Base-by-base conservation (phyloP, 2,113 vertebrate genomes). In the Ictalurus punctatus region DNA sequence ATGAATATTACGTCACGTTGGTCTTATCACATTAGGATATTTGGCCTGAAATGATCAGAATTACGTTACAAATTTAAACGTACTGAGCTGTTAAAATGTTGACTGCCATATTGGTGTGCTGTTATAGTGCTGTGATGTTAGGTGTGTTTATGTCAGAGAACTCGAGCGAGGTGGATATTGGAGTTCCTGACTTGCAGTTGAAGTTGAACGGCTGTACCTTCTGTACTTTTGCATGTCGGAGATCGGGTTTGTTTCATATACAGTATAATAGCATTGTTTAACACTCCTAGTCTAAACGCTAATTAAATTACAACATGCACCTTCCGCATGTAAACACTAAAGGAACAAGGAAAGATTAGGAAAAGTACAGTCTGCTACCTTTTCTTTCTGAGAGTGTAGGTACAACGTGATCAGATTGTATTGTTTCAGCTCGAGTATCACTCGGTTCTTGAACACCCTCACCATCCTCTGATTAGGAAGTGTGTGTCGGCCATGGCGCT, bases 401-500 rank as follows among this genome's bases (percentile, higher is more conserved):
- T 19, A 73, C 40, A 74, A 40, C 4, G 37, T 12, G 65, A 78
- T 76, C 73, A 37, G 80, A 37, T 23, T 4, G 3, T 37, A 23
- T 23, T 21, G 56, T 23, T 59, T 30, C 1, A 61, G 80, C 3
- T 80, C 2, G 27, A 80, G 14, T 27, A 76, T 25, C 73, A 52
- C 44, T 30, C n/a, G 7, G 79, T 58, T 82, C 54, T 59, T 21
- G 6, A 21, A 37, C 67, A 52, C n/a, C 6, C 84, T 37, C 52
- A 23, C 74, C 69, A 19, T 69, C 86, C 7, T 80, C 44, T 90
- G 54, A 86, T 90, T 88, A 91, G 89, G 85, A 44, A 59, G 52
- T 76, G 52, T 76, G 91, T 80, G 86, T 89, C 86, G 23, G 37
- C 74, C 54, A 54, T 8, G 94, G 96, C 96, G 96, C 97, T 96